A percentile compares a stretch with the other conserved stretches of the same genome.
phyloP scores from a whole-genome alignment of 1,140 invertebrate species.

The Drosophila pallidifrons region DNA sequence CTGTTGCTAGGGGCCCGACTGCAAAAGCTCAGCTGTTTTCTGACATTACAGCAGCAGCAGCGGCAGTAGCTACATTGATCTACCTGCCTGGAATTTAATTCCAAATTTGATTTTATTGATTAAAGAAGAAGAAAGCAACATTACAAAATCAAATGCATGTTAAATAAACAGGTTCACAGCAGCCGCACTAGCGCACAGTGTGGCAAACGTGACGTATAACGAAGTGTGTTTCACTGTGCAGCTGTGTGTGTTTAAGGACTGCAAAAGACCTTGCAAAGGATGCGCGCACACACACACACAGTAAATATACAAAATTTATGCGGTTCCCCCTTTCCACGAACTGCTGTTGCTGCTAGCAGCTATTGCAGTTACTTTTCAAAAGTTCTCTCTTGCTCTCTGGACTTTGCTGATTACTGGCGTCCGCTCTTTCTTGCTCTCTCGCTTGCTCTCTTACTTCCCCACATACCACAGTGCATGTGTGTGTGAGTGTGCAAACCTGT shows the following conservation, averaged over 20 bases:
- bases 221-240: not conserved
- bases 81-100: slow-evolving; percentile 11
- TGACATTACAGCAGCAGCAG: slow-evolving; percentile 22
- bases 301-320: slow-evolving; percentile 25
- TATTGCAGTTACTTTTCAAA: slow-evolving; percentile 29
- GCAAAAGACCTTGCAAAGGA: slow-evolving; percentile 50
- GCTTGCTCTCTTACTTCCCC: not conserved
- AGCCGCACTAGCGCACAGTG: slow-evolving; percentile 28
- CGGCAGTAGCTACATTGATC: not conserved
- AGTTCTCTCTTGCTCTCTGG: slow-evolving; percentile 20
- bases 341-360: not conserved
- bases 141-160: slow-evolving; percentile 14
- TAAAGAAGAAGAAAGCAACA: slow-evolving; percentile 2
- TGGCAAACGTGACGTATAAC: slow-evolving; percentile 8
- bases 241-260: slow-evolving; percentile 15
- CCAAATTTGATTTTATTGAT: slow-evolving; percentile 22
- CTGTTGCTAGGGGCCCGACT: slow-evolving; percentile 53
- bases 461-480: slow-evolving; percentile 17
- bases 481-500: slow-evolving; percentile 43
- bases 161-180: slow-evolving; percentile 40
- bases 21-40: slow-evolving; percentile 57
- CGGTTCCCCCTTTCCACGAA: not conserved
- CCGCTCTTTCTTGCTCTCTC: slow-evolving; percentile 9
- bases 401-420: not conserved
- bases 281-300: slow-evolving; percentile 7